Conservation (phyloP, 2,797 vertebrate genomes). For the Emys orbicularis region DNA sequence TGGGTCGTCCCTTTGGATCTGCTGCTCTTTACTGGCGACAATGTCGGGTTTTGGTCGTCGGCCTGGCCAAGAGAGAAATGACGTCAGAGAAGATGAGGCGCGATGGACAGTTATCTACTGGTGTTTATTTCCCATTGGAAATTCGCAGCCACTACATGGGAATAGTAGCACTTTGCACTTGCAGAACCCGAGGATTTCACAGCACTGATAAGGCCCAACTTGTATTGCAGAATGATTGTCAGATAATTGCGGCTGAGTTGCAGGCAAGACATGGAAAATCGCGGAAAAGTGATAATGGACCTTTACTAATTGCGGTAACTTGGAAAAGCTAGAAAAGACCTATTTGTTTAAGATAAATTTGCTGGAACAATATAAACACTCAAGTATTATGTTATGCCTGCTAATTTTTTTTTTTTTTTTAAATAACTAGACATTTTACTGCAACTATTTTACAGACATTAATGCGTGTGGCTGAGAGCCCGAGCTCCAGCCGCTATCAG, state of each 20-base stretch:
- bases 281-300: neutral
- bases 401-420: neutral
- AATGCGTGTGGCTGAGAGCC: neutral
- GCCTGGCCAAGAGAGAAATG: constrained; percentile 68
- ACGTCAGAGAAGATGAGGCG: neutral
- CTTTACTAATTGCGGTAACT: neutral
- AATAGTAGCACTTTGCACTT: neutral
- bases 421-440: neutral
- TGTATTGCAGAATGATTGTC: neutral
- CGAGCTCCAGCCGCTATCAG: neutral
- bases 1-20: constrained; percentile 83
- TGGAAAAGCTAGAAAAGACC: neutral
- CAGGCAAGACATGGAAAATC: neutral
- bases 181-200: accelerated
- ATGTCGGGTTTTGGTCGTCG: constrained; percentile 86
- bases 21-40: constrained; percentile 84
- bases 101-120: accelerated
- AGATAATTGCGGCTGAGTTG: neutral
- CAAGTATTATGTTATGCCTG: neutral
- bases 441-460: neutral
- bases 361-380: neutral
- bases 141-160: accelerated
- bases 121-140: neutral
- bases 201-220: neutral
- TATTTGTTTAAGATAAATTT: neutral